phyloP scores from a whole-genome alignment of 2,797 vertebrate genomes.

The Potorous gilbertii region DNA sequence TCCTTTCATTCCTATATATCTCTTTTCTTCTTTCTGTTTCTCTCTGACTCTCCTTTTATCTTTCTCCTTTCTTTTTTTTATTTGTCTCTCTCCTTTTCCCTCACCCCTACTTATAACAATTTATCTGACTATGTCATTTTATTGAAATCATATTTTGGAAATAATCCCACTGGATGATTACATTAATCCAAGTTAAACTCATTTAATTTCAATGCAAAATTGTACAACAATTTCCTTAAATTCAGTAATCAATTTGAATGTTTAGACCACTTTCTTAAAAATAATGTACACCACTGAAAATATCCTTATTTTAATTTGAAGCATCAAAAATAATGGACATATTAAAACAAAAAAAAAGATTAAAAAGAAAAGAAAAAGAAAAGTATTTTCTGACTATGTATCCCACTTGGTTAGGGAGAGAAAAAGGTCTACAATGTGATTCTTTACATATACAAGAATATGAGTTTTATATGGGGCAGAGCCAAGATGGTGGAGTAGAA shows the following conservation, averaged over 20 bases:
- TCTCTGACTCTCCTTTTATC: neutral
- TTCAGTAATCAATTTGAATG: no score
- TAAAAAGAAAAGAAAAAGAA: no score
- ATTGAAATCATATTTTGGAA: neutral
- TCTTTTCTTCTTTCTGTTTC: neutral
- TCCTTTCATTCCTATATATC: no score
- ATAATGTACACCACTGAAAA: neutral
- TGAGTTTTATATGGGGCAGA: no score
- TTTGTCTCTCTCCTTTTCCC: neutral
- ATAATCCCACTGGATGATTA: slow-evolving; percentile 15
- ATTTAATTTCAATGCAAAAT: neutral
- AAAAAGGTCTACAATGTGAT: neutral
- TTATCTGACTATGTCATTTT: neutral
- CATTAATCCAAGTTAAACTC: neutral
- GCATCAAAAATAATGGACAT: neutral
- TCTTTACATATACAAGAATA: neutral
- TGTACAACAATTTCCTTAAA: no score
- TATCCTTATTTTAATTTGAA: neutral
- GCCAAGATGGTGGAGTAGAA: no score
- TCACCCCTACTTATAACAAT: neutral
- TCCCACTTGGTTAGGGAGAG: neutral
- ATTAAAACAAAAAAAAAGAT: neutral
- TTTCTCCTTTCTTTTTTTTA: neutral
- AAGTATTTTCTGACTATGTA: neutral
- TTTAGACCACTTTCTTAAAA: no score